Evolutionary conservation across 2,888 invertebrate species (phyloP).

Genomic region (Melanophora roralis): DNA sequence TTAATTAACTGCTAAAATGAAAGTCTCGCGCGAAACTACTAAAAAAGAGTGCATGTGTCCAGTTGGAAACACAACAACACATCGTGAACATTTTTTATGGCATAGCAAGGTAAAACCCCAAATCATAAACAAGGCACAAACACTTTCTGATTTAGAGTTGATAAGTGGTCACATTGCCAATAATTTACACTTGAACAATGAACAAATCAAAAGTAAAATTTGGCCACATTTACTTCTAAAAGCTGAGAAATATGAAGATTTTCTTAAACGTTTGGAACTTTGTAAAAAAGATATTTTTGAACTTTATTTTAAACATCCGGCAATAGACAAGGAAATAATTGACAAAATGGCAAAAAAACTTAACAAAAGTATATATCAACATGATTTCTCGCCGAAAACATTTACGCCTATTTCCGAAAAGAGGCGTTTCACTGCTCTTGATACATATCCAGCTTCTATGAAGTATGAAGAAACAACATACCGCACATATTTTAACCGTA

Average conservation of each 20-base stretch:
- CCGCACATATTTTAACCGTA: constrained; percentile 68
- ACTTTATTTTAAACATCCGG: constrained; percentile 59
- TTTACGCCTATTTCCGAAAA: constrained; percentile 64
- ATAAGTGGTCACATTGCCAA: constrained; percentile 62
- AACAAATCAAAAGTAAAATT: constrained; percentile 56
- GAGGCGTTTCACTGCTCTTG: constrained; percentile 54
- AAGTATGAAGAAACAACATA: constrained; percentile 70
- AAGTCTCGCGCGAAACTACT: background rate
- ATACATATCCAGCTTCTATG: constrained; percentile 53
- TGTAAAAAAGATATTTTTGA: constrained; percentile 61
- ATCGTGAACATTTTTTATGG: background rate
- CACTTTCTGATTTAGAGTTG: constrained; percentile 60
- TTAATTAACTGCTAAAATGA: background rate
- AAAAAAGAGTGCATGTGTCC: constrained; percentile 17
- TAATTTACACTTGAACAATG: constrained; percentile 56
- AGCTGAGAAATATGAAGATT: constrained; percentile 63
- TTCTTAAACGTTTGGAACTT: constrained; percentile 59
- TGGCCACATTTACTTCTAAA: constrained; percentile 52
- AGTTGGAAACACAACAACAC: constrained; percentile 21
- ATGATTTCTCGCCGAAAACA: constrained; percentile 64
- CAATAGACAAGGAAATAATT: constrained; percentile 53
- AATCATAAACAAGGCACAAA: background rate
- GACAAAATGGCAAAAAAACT: constrained; percentile 56
- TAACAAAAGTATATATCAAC: constrained; percentile 64
- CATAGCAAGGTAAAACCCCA: background rate